Base-by-base conservation (phyloP, 2,888 invertebrate species). In the Spisula subtruncata region DNA sequence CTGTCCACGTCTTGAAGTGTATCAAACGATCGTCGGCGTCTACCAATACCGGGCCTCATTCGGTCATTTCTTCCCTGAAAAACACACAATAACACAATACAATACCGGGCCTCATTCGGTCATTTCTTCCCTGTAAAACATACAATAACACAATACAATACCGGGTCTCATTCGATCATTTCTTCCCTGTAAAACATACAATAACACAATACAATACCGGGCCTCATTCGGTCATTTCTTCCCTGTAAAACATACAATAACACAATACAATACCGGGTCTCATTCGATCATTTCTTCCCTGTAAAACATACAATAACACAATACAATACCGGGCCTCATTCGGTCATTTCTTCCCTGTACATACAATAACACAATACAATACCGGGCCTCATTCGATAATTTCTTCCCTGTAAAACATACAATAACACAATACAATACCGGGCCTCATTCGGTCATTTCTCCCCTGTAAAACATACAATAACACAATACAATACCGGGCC, bases 1-100 rank as follows among this genome's bases (percentile, higher is more conserved):
- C 94, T 93, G 86, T 94, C 94, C 25, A 93, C 93, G 84, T 94
- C 94, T 79, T 92, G 89, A 29, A 94, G 86, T 10, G 92, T 92
- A 35, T 94, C 94, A n/a, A 94, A 87, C 4, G 94, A 94, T 16
- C 94, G 89, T 25, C 94, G 85, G 51, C 94, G 83, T 83, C 94
- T 71, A 0, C 93, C 93, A 79, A 94, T 88, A 8, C 93, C 93
- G 4, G 85, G 85, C 32, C 92, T 80, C 0, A 88, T 66, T 48
- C 92, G 66, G 18, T 92, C 91, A 48, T 89, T 92, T 48, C 90
- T 84, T 32, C 71, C 71, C 71, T 71, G 71, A 25, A 71, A 71
- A 29, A 71, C 56, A 18, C 20, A n/a, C 20, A 56, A 56, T 56
- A 56, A 18, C 41, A 41, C 41, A 41, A 41, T 41, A 41, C 41